A percentile compares a stretch with the other conserved stretches of the same genome.
phyloP scores from a whole-genome alignment of 2,888 invertebrate species.

The Osedax frankpressi region DNA sequence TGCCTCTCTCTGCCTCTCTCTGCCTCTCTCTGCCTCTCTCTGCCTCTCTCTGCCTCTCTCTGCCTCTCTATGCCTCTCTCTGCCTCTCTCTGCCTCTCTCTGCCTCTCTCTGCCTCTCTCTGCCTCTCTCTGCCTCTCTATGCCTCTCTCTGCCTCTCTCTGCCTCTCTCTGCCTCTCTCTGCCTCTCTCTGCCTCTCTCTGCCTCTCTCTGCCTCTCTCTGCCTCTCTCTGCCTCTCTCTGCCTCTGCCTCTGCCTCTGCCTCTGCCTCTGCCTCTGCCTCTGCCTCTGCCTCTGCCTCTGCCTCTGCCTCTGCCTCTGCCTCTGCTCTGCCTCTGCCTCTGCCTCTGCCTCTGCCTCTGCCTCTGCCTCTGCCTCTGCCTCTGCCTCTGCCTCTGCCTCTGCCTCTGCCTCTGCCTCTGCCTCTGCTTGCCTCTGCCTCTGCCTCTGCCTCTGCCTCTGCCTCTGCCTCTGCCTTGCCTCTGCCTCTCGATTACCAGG shows the following conservation, averaged over 20 bases:
- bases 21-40: neutral
- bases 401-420: neutral
- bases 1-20: neutral
- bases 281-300: neutral
- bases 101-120: neutral
- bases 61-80: neutral
- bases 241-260: neutral
- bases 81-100: neutral
- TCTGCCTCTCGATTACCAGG: too few species aligned
- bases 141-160: neutral
- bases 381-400: neutral
- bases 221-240: neutral
- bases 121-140: neutral
- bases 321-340: neutral
- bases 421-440: neutral
- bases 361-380: neutral
- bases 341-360: neutral
- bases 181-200: neutral
- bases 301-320: neutral
- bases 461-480: conserved; percentile 4
- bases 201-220: neutral
- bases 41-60: neutral
- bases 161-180: neutral
- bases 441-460: conserved; percentile 4
- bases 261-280: neutral